Conservation (phyloP, 2,888 invertebrate species). For the Ectropis crepuscularia region DNA sequence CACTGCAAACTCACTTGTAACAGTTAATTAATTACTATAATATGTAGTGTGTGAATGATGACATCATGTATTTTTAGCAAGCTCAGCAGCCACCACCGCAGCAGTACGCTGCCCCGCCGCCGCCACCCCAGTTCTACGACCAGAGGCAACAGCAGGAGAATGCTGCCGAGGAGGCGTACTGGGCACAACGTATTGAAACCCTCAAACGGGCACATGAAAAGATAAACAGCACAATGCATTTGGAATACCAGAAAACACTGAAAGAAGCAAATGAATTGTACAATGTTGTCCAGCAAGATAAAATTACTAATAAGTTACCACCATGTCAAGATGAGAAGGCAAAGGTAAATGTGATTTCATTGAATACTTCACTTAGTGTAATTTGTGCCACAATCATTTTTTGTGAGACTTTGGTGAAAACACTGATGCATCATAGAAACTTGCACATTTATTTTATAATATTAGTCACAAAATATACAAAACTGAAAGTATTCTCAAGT, state of each 20-base stretch:
- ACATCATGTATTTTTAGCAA: constrained; percentile 59
- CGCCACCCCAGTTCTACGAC: constrained; percentile 68
- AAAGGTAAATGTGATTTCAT: constrained; percentile 53
- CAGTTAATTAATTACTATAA: too few species aligned
- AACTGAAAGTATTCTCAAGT: too few species aligned
- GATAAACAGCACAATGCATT: constrained; percentile 71
- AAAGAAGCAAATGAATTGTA: constrained; percentile 77
- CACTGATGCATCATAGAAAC: too few species aligned
- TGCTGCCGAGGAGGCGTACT: constrained; percentile 76
- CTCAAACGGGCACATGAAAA: constrained; percentile 75
- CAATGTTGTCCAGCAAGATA: constrained; percentile 64
- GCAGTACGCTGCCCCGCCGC: constrained; percentile 48
- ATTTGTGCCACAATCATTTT: too few species aligned
- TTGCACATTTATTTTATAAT: too few species aligned
- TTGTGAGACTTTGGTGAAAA: too few species aligned
- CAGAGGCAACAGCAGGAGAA: constrained; percentile 61
- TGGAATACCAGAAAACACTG: constrained; percentile 75
- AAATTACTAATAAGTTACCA: constrained; percentile 66
- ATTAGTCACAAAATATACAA: too few species aligned
- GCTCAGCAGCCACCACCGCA: constrained; percentile 62
- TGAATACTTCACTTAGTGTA: not conserved
- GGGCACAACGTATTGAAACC: constrained; percentile 74
- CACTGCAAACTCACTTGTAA: too few species aligned
- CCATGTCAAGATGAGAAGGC: constrained; percentile 79
- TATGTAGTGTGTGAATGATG: not conserved